A percentile compares a stretch with the other conserved stretches of the same genome.
Evolutionary conservation across 2,888 invertebrate genomes (phyloP).

Genomic region (Toxonevra muliebris): DNA sequence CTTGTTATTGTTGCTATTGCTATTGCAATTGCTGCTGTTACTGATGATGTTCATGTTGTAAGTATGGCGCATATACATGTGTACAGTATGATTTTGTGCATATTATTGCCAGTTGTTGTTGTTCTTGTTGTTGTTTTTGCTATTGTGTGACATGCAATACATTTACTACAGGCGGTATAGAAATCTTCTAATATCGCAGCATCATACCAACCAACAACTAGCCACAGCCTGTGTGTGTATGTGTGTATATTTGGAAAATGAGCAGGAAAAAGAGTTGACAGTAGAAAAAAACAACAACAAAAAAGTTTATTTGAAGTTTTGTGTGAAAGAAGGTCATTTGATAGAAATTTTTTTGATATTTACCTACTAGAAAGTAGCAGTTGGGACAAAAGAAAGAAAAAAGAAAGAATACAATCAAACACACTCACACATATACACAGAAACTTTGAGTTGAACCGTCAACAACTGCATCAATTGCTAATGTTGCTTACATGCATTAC

Average conservation of each 20-base stretch:
- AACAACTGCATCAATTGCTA: conserved; percentile 2
- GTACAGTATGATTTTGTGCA: conserved; percentile 10
- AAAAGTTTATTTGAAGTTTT: conserved; percentile 6
- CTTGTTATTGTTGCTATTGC: conserved; percentile 15
- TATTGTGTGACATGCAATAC: conserved; percentile 17
- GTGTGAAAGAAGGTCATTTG: conserved; percentile 28
- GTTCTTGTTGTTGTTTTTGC: not conserved
- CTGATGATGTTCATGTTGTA: not conserved
- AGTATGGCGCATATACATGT: conserved; percentile 6
- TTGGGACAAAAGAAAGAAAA: not conserved
- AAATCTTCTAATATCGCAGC: conserved; percentile 17
- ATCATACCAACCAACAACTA: not conserved
- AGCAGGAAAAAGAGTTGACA: not conserved
- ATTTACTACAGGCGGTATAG: conserved; percentile 12
- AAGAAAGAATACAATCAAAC: not conserved
- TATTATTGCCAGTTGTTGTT: conserved; percentile 24
- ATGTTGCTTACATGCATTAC: too few relatives aligned
- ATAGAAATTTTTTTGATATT: conserved; percentile 31
- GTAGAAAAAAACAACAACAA: not conserved
- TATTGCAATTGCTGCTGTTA: conserved; percentile 1
- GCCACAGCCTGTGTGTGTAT: not conserved
- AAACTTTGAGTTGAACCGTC: not conserved
- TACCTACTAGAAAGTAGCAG: not conserved
- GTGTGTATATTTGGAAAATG: not conserved
- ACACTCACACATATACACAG: not conserved